These are phyloP conservation scores for Heteronetta atricapilla DNA, from an alignment of 2,113 vertebrate genomes.

Conservation along the genomic window DNA sequence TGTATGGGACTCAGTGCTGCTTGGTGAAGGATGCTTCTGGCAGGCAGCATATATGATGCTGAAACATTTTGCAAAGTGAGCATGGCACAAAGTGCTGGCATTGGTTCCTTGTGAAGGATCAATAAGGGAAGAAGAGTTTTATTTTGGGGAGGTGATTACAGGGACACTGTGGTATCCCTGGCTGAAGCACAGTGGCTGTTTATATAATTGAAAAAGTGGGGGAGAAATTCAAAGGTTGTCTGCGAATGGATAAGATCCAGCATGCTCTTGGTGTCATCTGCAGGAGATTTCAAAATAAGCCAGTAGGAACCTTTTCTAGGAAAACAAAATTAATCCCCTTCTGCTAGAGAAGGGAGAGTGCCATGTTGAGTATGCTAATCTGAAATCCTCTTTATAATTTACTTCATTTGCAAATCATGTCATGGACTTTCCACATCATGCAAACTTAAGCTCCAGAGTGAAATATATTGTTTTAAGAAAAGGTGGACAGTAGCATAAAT, in stretches of 20 bases:
- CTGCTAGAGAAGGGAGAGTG: background rate
- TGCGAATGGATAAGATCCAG: background rate
- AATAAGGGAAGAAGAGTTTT: background rate
- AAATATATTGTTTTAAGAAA: conserved; percentile 38
- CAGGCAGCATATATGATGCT: background rate
- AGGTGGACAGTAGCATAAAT: conserved; percentile 31
- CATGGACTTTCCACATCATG: background rate
- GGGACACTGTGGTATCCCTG: accelerated
- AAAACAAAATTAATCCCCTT: background rate
- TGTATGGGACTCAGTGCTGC: background rate
- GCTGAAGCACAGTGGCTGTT: background rate
- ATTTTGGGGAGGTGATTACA: background rate
- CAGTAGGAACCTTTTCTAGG: background rate
- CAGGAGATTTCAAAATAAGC: background rate
- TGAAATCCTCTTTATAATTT: background rate
- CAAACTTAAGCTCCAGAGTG: background rate
- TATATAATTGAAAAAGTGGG: background rate
- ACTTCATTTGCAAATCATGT: conserved; percentile 6
- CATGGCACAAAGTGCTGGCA: background rate
- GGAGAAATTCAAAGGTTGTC: background rate
- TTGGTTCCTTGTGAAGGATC: background rate
- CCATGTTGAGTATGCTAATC: background rate
- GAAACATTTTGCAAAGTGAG: background rate
- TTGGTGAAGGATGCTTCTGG: background rate
- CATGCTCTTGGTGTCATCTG: background rate